A percentile compares a stretch with the other conserved stretches of the same genome.
These are phyloP conservation scores for Caenorhabditis afra DNA, from an alignment of 2,888 invertebrate genomes.

Conservation along the genomic window DNA sequence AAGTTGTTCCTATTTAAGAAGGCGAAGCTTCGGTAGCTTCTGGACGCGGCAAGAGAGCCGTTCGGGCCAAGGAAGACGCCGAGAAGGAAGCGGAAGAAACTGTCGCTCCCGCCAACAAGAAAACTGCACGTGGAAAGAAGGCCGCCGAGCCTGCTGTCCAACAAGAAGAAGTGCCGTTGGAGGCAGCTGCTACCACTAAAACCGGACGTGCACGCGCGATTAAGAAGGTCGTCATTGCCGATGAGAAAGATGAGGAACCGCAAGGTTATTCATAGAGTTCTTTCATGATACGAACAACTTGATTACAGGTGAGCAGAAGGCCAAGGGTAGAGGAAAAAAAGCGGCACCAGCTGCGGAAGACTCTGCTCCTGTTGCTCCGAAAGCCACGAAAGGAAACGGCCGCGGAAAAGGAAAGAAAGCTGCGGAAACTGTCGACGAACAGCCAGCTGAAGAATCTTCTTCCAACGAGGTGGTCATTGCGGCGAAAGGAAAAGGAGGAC, in stretches of 20 bases:
- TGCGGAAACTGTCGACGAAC: neutral
- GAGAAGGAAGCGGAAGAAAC: neutral
- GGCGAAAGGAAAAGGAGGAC: neutral
- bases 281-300: too few species aligned
- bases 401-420: constrained; percentile 1
- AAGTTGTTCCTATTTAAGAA: neutral
- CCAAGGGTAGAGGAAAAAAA: neutral
- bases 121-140: neutral
- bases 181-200: neutral
- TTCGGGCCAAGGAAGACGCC: too few species aligned
- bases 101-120: neutral
- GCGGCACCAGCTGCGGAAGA: neutral
- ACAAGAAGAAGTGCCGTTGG: neutral
- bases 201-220: constrained; percentile 6
- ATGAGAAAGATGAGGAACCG: neutral
- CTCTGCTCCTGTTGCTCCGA: neutral
- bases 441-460: neutral
- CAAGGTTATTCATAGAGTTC: neutral
- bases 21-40: neutral
- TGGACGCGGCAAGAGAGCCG: constrained; percentile 4
- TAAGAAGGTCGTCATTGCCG: neutral
- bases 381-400: neutral
- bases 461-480: neutral
- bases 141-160: neutral
- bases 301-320: neutral